Base-by-base conservation (phyloP, 2,113 vertebrate species). In the Eptesicus fuscus region DNA sequence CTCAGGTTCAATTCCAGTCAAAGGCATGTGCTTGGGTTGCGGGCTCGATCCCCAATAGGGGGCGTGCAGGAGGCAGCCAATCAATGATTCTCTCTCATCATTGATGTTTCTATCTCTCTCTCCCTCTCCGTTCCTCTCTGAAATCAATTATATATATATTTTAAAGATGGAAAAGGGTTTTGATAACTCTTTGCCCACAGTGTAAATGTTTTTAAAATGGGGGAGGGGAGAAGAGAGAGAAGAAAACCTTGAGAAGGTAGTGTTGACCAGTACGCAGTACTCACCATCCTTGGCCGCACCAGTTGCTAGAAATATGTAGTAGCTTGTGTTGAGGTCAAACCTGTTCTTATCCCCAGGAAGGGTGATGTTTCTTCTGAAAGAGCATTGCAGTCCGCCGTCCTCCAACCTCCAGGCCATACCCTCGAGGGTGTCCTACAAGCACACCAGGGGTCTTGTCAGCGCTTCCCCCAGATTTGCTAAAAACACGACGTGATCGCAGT, bases 271-370 rank as follows among this genome's bases (percentile, higher is more conserved):
- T 76, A 61, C 5, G 4, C 16, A 32, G 56, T 4, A 40, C 96
- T 96, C 96, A 99, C 99, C 99, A 87, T 98, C 90, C 53, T 96
- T 74, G 40, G 97, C 96, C 92, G 98, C 97, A 16, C 99, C 99
- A 82, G 98, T 98, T 89, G 99, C 99, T 91, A 99, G 74, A 96
- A 99, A 99, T 95, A 99, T 98, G 96, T 99, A 99, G 96, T 99
- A 99, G 92, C 95, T 98, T 30, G 89, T 94, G 93, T 99, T 97
- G 91, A 99, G 96, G 96, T 97, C 96, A 96, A 99, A 99, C 82
- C 99, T 98, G 56, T 91, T 85, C 95, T 97, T 94, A 37, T 86
- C 96, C 80, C 90, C 88, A 70, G 98, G 97, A 86, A 99, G 96
- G 74, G 0, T 37, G 93, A 98, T 96, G 83, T 97, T 96, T 94